A percentile compares a stretch with the other conserved stretches of the same genome.
phyloP scores from a whole-genome alignment of 2,888 invertebrate species.

The Parapristionchus giblindavisi region DNA sequence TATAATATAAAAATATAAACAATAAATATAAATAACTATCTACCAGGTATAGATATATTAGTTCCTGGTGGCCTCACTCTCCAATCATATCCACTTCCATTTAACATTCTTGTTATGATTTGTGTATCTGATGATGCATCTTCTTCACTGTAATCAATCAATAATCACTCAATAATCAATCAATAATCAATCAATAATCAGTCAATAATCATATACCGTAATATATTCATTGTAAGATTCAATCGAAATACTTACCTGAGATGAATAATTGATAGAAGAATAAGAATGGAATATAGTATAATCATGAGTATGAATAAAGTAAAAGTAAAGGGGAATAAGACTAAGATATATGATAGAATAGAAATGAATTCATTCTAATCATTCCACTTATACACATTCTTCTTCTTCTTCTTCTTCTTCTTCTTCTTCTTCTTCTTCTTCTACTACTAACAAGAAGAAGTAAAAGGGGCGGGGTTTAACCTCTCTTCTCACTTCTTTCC shows the following conservation, averaged over 20 bases:
- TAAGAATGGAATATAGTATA: not conserved
- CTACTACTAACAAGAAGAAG: too few species aligned
- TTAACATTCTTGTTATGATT: conserved; percentile 63
- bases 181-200: too few species aligned
- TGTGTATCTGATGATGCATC: conserved; percentile 64
- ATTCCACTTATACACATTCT: too few species aligned
- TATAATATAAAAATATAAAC: not conserved
- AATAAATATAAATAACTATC: not conserved
- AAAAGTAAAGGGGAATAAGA: not conserved
- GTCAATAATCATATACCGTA: too few species aligned
- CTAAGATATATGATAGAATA: not conserved
- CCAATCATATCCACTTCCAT: conserved; percentile 64
- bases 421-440: too few species aligned
- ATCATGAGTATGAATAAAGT: not conserved
- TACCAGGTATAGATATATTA: conserved; percentile 61
- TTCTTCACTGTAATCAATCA: conserved; percentile 41
- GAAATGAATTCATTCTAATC: too few species aligned
- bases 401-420: too few species aligned
- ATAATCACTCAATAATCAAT: too few species aligned
- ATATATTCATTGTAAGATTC: not conserved
- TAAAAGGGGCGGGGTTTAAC: not conserved
- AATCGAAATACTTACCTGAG: not conserved
- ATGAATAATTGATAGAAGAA: not conserved
- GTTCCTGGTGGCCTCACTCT: conserved; percentile 67
- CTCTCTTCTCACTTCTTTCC: not conserved